Conservation (phyloP, 2,797 vertebrate genomes). For the Parauchenoglanis ngamensis region DNA sequence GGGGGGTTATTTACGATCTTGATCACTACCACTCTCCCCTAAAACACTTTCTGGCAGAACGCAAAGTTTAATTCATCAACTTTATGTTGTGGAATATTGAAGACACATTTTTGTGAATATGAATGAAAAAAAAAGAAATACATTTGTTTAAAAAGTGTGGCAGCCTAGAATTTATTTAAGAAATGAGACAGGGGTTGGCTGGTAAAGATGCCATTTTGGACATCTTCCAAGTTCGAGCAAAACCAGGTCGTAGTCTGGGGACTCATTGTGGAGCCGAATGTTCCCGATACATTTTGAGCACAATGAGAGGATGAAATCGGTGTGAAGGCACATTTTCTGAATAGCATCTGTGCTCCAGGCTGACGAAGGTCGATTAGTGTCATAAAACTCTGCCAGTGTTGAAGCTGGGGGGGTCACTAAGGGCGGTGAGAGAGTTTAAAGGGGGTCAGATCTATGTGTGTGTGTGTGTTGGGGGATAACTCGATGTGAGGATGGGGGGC, state of each 20-base stretch:
- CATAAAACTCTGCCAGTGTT: slow-evolving; percentile 88
- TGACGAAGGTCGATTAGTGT: slow-evolving; percentile 82
- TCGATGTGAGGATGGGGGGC: slow-evolving; percentile 81
- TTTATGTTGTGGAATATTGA: slow-evolving; percentile 47
- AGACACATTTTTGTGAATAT: slow-evolving; percentile 18
- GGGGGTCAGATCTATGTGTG: slow-evolving; percentile 43
- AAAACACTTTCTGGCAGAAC: slow-evolving; percentile 34
- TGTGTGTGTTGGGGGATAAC: slow-evolving; percentile 68
- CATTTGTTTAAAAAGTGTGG: neutral
- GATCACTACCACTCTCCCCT: slow-evolving; percentile 28
- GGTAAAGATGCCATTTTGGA: slow-evolving; percentile 77
- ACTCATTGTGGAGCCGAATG: slow-evolving; percentile 74
- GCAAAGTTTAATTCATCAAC: slow-evolving; percentile 51
- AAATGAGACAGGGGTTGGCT: slow-evolving; percentile 53
- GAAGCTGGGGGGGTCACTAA: slow-evolving; percentile 83
- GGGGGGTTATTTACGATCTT: slow-evolving; percentile 36
- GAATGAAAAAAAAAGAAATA: slow-evolving; percentile 45
- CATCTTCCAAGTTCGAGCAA: slow-evolving; percentile 76
- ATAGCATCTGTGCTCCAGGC: slow-evolving; percentile 86
- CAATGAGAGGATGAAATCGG: slow-evolving; percentile 81
- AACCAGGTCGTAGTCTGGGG: slow-evolving; percentile 61
- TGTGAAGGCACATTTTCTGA: slow-evolving; percentile 84
- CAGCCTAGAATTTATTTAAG: slow-evolving; percentile 69
- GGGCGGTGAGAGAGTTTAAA: slow-evolving; percentile 49
- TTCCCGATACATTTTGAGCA: slow-evolving; percentile 80